Evolutionary conservation across 1,140 invertebrate genomes (phyloP).

Genomic region (Psix sp.): DNA sequence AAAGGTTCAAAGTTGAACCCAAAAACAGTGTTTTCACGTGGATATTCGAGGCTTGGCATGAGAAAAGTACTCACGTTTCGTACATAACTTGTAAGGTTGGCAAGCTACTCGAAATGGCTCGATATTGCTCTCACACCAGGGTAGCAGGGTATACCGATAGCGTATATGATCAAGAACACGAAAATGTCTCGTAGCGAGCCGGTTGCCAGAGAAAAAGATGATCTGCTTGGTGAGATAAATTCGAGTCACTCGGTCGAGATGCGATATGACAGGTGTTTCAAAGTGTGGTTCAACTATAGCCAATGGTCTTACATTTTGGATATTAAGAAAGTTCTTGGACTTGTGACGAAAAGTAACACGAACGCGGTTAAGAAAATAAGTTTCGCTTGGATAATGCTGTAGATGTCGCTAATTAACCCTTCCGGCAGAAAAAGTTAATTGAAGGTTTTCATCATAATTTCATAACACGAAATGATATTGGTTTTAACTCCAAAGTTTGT

Average conservation of each 20-base stretch:
- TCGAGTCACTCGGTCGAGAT: slow-evolving; percentile 10
- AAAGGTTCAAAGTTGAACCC: no score
- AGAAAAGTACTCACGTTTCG: slow-evolving; percentile 57
- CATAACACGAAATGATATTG: slow-evolving; percentile 24
- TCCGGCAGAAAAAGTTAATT: slow-evolving; percentile 30
- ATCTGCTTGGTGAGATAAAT: slow-evolving; percentile 39
- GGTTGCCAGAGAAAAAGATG: slow-evolving; percentile 23
- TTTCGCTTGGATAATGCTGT: background rate
- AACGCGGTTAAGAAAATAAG: slow-evolving; percentile 10
- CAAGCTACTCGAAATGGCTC: slow-evolving; percentile 31
- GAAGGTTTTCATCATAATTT: slow-evolving; percentile 39
- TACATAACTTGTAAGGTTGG: slow-evolving; percentile 60
- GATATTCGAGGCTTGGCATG: no score
- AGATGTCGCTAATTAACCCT: slow-evolving; percentile 27
- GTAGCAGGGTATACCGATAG: no score
- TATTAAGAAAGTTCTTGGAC: slow-evolving; percentile 35
- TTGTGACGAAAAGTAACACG: background rate
- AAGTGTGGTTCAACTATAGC: slow-evolving; percentile 35
- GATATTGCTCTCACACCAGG: slow-evolving; percentile 54
- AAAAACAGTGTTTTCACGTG: no score
- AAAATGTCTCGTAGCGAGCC: slow-evolving; percentile 19
- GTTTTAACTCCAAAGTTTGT: background rate
- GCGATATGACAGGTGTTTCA: slow-evolving; percentile 26
- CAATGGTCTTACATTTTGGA: slow-evolving; percentile 23
- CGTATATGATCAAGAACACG: no score